phyloP scores from a whole-genome alignment of 2,113 vertebrate genomes.

The Gorsachius goisagi region DNA sequence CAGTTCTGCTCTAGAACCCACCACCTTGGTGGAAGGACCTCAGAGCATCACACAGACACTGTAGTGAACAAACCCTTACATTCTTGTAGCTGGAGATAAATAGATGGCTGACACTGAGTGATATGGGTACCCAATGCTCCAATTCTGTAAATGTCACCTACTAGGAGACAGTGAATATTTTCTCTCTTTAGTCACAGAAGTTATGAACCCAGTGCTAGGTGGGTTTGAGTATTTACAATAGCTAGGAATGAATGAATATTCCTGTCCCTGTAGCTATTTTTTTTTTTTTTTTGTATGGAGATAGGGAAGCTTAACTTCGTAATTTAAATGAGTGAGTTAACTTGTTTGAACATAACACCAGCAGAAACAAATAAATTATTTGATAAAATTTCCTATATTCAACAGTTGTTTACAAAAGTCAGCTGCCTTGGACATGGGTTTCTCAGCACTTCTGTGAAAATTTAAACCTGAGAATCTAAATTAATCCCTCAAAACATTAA shows the following conservation, averaged over 20 bases:
- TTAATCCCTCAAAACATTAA: background rate
- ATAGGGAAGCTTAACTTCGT: background rate
- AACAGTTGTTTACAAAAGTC: background rate
- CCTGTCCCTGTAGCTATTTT: background rate
- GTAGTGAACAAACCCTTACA: background rate
- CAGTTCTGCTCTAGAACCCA: background rate
- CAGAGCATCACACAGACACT: background rate
- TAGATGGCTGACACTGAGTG: background rate
- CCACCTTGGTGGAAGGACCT: background rate
- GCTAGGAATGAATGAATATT: background rate
- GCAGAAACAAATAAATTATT: background rate
- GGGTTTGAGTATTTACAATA: background rate
- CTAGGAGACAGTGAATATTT: background rate
- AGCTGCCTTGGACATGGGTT: background rate
- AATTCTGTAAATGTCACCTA: background rate
- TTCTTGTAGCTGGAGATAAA: background rate
- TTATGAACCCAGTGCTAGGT: background rate
- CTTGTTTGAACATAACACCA: background rate
- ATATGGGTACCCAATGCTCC: background rate
- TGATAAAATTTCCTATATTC: background rate
- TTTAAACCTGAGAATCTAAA: background rate
- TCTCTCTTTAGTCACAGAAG: background rate
- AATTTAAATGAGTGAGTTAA: background rate
- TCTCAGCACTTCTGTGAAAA: background rate
- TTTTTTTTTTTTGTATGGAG: background rate